phyloP scores from a whole-genome alignment of 2,888 invertebrate genomes.

The Lithophane ornitopus region DNA sequence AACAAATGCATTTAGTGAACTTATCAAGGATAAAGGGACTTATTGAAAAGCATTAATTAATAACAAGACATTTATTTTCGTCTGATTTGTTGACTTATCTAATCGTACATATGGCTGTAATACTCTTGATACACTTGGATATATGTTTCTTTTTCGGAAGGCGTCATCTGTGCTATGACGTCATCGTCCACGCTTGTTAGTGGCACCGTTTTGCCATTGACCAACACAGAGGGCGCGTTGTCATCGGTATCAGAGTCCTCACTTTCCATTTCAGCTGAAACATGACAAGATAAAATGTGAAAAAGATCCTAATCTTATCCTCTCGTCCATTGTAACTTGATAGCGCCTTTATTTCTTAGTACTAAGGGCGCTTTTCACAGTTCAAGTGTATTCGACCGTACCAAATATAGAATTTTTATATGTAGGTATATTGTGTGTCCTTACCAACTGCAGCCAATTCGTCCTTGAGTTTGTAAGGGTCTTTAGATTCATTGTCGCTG shows the following conservation, averaged over 20 bases:
- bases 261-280: constrained; percentile 92
- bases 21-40: constrained; percentile 12
- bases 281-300: not conserved
- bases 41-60: constrained; percentile 36
- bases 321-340: not conserved
- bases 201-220: constrained; percentile 94
- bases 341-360: not conserved
- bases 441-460: constrained; percentile 92
- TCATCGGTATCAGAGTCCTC: constrained; percentile 95
- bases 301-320: not conserved
- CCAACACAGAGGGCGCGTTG: constrained; percentile 95
- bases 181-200: constrained; percentile 96
- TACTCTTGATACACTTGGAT: constrained; percentile 98
- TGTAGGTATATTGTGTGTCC: constrained; percentile 60
- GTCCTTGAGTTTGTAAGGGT: constrained; percentile 91
- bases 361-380: not conserved
- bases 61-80: constrained; percentile 60
- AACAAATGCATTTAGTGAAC: not conserved
- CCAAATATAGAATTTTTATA: not conserved
- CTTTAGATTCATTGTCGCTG: constrained; percentile 94
- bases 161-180: constrained; percentile 97
- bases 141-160: constrained; percentile 97
- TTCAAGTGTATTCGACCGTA: not conserved
- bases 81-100: constrained; percentile 64
- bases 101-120: constrained; percentile 97